phyloP scores from a whole-genome alignment of 2,113 vertebrate species.

The Limnothrissa miodon region DNA sequence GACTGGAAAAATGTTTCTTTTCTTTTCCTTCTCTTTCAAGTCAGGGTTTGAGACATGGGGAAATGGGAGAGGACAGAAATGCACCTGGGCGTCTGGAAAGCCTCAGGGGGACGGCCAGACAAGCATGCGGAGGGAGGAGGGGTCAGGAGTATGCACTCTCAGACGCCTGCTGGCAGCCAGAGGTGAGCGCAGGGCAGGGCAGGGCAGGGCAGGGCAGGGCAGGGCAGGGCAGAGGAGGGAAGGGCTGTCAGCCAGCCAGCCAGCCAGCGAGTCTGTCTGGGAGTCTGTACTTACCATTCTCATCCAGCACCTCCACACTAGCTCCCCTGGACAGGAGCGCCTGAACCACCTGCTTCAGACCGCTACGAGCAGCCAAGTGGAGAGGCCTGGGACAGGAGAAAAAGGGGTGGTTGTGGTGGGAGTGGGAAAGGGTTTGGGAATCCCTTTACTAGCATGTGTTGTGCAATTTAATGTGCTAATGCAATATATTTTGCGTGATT shows the following conservation, averaged over 20 bases:
- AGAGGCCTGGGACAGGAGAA: conserved; percentile 78
- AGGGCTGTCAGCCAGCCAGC: not conserved
- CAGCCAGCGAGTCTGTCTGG: not conserved
- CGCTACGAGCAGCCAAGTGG: conserved; percentile 87
- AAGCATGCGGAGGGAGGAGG: not conserved
- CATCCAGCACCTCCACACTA: conserved; percentile 84
- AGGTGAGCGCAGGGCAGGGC: not conserved
- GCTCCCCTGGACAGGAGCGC: conserved; percentile 89
- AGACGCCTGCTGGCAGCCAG: not conserved
- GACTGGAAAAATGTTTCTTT: not conserved
- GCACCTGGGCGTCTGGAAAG: not conserved
- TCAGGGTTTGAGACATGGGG: not conserved
- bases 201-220: not conserved
- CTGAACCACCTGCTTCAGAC: conserved; percentile 89
- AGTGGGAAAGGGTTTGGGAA: not conserved
- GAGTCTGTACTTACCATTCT: conserved; percentile 80
- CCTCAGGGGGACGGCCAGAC: not conserved
- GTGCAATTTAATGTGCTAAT: too few species aligned
- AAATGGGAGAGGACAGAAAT: not conserved
- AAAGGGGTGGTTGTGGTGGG: too few species aligned
- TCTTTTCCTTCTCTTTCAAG: not conserved
- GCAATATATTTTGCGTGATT: too few species aligned
- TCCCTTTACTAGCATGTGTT: not conserved
- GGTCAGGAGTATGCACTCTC: not conserved
- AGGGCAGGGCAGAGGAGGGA: not conserved